Conservation (phyloP, 2,113 vertebrate species). For the Phyllostomus hastatus region DNA sequence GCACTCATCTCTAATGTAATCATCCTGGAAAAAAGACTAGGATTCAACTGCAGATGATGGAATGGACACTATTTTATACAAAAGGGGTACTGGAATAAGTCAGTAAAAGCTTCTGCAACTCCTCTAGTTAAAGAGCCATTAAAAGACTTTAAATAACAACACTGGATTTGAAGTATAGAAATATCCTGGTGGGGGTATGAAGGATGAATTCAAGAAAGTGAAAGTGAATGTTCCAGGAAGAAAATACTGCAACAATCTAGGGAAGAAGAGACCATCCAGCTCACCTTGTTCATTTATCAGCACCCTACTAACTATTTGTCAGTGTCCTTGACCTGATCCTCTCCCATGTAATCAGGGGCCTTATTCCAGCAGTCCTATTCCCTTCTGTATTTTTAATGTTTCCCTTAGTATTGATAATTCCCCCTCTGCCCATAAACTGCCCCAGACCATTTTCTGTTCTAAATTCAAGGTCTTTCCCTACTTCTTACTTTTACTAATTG, state of each 20-base stretch:
- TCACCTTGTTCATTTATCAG: not conserved
- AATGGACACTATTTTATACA: not conserved
- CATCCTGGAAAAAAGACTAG: not conserved
- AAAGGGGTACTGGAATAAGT: not conserved
- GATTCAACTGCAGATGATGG: not conserved
- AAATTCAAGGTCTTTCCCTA: not conserved
- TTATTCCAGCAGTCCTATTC: not conserved
- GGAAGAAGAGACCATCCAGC: not conserved
- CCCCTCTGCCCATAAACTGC: not conserved
- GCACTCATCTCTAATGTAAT: not conserved
- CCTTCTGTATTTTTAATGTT: not conserved
- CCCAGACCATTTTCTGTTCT: not conserved
- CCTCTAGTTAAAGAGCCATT: not conserved
- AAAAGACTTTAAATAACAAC: not conserved
- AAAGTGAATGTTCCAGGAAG: not conserved
- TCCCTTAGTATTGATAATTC: not conserved
- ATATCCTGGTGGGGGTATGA: not conserved
- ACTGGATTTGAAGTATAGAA: not conserved
- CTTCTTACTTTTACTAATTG: not conserved
- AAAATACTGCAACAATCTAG: not conserved
- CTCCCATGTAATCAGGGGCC: rapidly evolving
- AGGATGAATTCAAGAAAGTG: not conserved
- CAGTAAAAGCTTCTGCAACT: not conserved
- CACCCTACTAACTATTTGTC: not conserved
- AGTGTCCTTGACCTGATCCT: not conserved